A percentile compares a stretch with the other conserved stretches of the same genome.
Evolutionary conservation across 1,140 invertebrate genomes (phyloP).

Genomic region (Cecropterus lyciades): DNA sequence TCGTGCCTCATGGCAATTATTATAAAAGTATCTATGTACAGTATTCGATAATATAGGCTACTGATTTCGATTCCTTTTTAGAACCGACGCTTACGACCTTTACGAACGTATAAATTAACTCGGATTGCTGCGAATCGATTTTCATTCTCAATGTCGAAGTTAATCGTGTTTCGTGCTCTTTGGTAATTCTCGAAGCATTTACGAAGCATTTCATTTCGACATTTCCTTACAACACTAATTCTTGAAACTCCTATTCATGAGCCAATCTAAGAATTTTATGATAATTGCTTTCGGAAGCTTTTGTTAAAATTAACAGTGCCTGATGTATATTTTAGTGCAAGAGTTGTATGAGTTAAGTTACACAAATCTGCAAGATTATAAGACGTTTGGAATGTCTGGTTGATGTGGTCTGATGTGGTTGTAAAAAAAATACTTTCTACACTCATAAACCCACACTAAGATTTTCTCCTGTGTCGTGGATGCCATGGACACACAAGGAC

Average conservation of each 20-base stretch:
- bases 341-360: no score
- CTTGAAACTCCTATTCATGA: neutral
- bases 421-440: no score
- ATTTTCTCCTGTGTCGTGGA: no score
- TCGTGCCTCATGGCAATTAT: constrained; percentile 36
- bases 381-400: no score
- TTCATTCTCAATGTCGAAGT: constrained; percentile 25
- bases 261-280: no score
- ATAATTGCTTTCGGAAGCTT: no score
- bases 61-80: constrained; percentile 9
- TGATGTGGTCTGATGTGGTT: no score
- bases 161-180: constrained; percentile 28
- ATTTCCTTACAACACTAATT: constrained; percentile 4
- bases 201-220: constrained; percentile 14
- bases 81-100: neutral
- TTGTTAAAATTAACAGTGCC: no score
- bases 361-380: no score
- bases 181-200: constrained; percentile 16
- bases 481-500: no score
- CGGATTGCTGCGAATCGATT: constrained; percentile 16
- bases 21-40: constrained; percentile 32
- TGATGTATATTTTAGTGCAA: no score
- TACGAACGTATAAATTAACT: constrained; percentile 18
- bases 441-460: no score
- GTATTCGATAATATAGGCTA: neutral